Evolutionary conservation across 2,113 vertebrate genomes (phyloP), one percentile per base, ranked within the genome.

Genomic region (Numida meleagris): DNA sequence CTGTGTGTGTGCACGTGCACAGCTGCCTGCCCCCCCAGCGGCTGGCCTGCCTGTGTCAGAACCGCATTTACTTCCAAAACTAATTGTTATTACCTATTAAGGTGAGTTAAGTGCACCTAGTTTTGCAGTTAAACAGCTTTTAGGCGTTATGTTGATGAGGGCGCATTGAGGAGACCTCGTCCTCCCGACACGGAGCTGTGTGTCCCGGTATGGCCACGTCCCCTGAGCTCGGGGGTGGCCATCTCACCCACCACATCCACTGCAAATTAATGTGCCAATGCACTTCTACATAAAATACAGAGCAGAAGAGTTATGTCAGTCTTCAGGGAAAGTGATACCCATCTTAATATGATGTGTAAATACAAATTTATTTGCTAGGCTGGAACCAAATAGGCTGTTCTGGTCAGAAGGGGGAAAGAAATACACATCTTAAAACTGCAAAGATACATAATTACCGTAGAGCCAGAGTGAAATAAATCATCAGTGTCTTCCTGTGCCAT

Each of bases 321-420:
- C 95, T 61, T 75, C 89, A 53, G 80, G 88, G 85, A 78, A 82
- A 95, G 89, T 79, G 86, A 94, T 95, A 86, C 93, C 76, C 89
- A 51, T 65, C 94, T 94, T 95, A 95, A 95, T 91, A 97, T 93
- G 90, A 90, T 91, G 89, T 93, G 91, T 95, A 96, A 97, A 95
- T 93, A 95, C 94, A 53, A 95, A 96, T 95, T 97, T 97, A 94
- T 96, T 93, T 95, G 88, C 89, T 61, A 95, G 91, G 12, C 88
- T 95, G 88, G 91, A 95, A 93, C 93, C 90, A 82, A 43, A 83
- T 93, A 88, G 77, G 79, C 88, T 93, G 91, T 88, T 95, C 94
- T 91, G 95, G 68, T 94, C 76, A 88, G 96, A 43, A 16, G 4
- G 85, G 81, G 91, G 61, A 65, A 88, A 94, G 94, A 94, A 90